Evolutionary conservation across 2,888 invertebrate genomes (phyloP).

Genomic region (Nemurella pictetii): DNA sequence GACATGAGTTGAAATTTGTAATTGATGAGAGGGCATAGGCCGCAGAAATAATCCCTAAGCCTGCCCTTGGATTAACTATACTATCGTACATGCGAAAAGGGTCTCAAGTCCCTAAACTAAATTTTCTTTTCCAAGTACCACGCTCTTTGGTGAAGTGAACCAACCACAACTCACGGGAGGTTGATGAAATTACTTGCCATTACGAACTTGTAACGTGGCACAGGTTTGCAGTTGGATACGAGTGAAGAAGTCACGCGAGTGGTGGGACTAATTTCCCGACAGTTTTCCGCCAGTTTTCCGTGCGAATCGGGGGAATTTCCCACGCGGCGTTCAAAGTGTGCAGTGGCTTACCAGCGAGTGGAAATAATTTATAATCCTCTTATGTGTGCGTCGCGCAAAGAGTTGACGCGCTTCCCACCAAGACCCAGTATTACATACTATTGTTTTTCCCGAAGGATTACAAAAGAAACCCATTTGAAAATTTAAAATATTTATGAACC

Average conservation of each 20-base stretch:
- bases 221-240: not conserved
- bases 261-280: not conserved
- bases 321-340: not conserved
- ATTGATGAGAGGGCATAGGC: not conserved
- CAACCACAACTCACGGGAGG: no score
- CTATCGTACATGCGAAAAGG: not conserved
- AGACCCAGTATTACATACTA: not conserved
- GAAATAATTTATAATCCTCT: not conserved
- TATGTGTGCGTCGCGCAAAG: not conserved
- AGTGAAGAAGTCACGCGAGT: not conserved
- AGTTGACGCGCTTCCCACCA: not conserved
- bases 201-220: not conserved
- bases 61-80: not conserved
- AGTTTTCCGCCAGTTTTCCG: not conserved
- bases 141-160: not conserved
- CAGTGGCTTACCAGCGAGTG: not conserved
- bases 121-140: not conserved
- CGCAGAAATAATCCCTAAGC: not conserved
- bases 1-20: not conserved
- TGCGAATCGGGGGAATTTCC: not conserved
- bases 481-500: not conserved
- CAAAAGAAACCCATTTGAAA: not conserved
- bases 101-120: not conserved
- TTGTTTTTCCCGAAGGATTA: not conserved
- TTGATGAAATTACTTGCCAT: not conserved